Conservation (phyloP, 64 coral and sea anemone genomes). For the Exaiptasia diaphana region DNA sequence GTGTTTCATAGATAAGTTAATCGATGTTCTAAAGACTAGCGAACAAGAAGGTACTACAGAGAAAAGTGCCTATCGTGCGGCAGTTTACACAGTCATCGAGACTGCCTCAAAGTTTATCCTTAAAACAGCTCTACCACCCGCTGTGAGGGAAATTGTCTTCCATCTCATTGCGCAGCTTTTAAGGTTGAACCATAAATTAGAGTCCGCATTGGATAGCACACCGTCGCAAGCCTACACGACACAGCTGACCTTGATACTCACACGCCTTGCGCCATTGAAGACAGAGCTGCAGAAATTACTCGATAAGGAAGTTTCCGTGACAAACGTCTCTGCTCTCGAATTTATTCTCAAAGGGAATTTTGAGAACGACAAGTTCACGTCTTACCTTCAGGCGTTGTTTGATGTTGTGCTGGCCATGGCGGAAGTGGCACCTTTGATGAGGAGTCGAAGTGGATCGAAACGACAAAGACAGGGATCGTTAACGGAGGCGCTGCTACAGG, state of each 20-base stretch:
- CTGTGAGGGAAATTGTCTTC: conserved; percentile 71
- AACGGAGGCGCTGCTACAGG: conserved; percentile 11
- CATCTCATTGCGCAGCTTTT: conserved; percentile 80
- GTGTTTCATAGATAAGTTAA: conserved; percentile 48
- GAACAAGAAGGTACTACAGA: neutral
- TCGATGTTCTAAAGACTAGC: neutral
- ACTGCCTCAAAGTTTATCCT: conserved; percentile 50
- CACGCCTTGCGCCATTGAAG: conserved; percentile 58
- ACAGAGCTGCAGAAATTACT: conserved; percentile 80
- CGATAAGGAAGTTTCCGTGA: conserved; percentile 85
- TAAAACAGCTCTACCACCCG: conserved; percentile 61
- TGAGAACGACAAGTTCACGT: conserved; percentile 88
- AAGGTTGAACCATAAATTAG: conserved; percentile 8
- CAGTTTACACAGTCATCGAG: conserved; percentile 45
- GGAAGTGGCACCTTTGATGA: conserved; percentile 29
- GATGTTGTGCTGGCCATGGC: conserved; percentile 70
- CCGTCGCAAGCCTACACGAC: conserved; percentile 4
- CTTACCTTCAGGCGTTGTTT: conserved; percentile 83
- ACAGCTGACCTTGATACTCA: conserved; percentile 34
- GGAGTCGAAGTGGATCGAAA: neutral
- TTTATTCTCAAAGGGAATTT: conserved; percentile 93
- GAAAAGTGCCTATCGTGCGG: conserved; percentile 7
- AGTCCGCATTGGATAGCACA: neutral
- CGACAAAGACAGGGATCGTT: neutral
- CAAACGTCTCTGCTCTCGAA: conserved; percentile 71